Evolutionary conservation across 2,113 vertebrate genomes (phyloP).

Genomic region (Sphyrna mokarran): DNA sequence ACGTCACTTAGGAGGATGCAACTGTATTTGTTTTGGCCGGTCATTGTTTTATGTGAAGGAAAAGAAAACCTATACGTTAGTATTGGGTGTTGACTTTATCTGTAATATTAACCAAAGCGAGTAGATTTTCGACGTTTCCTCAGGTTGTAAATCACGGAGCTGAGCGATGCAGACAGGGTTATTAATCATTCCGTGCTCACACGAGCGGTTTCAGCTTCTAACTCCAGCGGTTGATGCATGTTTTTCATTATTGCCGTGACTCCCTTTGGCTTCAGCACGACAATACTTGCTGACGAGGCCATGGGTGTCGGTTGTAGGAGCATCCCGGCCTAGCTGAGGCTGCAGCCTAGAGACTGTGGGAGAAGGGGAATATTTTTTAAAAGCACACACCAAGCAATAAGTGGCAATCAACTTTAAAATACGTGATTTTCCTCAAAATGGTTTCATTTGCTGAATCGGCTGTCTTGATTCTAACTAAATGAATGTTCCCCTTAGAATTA

Average conservation of each 20-base stretch:
- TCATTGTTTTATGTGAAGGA: not conserved
- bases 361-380: not conserved
- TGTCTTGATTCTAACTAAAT: constrained; percentile 5
- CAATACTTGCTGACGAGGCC: not conserved
- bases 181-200: constrained; percentile 27
- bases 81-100: not conserved
- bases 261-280: not conserved
- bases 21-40: not conserved
- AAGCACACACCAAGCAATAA: not conserved
- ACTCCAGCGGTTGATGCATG: not conserved
- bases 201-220: not conserved
- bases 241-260: not conserved
- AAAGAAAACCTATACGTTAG: not conserved
- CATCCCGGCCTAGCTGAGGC: not conserved
- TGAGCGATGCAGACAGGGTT: not conserved
- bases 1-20: not conserved
- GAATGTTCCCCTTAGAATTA: not conserved
- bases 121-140: not conserved
- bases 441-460: not conserved
- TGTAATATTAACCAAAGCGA: constrained; percentile 17
- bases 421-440: not conserved
- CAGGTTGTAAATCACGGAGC: not conserved
- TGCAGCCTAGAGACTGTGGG: not conserved
- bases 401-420: not conserved
- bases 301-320: not conserved